Conservation (phyloP, 2,797 vertebrate species). For the Cyclura pinguis region DNA sequence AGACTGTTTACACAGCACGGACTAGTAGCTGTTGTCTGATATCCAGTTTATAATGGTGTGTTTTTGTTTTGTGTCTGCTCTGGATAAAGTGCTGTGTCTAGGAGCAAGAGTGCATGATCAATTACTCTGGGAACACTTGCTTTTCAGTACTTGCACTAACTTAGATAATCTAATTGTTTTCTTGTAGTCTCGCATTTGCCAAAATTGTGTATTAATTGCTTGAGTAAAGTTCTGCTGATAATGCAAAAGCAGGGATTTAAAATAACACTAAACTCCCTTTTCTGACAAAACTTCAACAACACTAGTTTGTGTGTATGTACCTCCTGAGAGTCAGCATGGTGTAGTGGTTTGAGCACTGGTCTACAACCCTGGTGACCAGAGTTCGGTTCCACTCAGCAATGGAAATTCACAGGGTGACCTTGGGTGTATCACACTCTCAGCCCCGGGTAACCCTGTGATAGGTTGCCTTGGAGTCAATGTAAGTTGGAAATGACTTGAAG, state of each 20-base stretch:
- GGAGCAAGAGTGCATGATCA: conserved; percentile 60
- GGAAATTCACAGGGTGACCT: too few species aligned
- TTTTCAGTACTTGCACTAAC: conserved; percentile 48
- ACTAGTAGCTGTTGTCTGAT: conserved; percentile 68
- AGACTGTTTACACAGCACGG: conserved; percentile 64
- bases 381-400: too few species aligned
- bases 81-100: conserved; percentile 64
- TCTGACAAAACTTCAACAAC: neutral
- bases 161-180: conserved; percentile 10
- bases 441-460: too few species aligned
- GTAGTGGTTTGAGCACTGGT: too few species aligned
- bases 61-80: conserved; percentile 69
- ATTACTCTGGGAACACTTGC: conserved; percentile 37
- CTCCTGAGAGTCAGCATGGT: too few species aligned
- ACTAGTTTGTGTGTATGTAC: neutral
- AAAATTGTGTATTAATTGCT: conserved; percentile 13
- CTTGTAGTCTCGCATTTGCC: conserved; percentile 9
- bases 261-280: neutral
- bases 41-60: conserved; percentile 60
- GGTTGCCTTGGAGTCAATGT: too few species aligned
- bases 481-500: too few species aligned
- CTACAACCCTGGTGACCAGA: too few species aligned
- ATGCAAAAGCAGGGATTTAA: neutral
- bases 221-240: neutral
- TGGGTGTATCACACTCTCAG: too few species aligned